These are phyloP conservation scores for Tachyglossus aculeatus DNA, from an alignment of 2,797 vertebrate genomes.

Conservation along the genomic window DNA sequence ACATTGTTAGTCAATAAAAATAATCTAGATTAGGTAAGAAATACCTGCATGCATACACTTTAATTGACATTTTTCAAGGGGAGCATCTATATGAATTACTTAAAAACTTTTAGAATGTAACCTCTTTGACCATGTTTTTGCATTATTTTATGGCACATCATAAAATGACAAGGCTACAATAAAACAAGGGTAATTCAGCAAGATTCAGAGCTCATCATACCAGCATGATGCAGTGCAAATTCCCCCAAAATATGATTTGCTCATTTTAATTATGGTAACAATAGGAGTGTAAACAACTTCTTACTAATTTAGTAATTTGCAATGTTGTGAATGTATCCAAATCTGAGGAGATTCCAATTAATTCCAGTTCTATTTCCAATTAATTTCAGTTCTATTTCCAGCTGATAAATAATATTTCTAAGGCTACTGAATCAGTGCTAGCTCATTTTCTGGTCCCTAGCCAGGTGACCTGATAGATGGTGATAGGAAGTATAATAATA, in stretches of 20 bases:
- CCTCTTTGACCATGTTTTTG: too few species aligned
- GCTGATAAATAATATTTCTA: slow-evolving; percentile 5
- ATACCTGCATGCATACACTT: too few species aligned
- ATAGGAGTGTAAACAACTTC: slow-evolving; percentile 9
- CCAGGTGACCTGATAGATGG: background rate
- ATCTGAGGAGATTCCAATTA: background rate
- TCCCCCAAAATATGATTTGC: slow-evolving; percentile 24
- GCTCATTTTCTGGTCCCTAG: too few species aligned
- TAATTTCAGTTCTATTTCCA: slow-evolving; percentile 6
- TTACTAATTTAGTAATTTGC: background rate
- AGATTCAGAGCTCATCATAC: too few species aligned
- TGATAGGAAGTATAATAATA: background rate
- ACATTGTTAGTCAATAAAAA: too few species aligned
- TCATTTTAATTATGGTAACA: slow-evolving; percentile 1
- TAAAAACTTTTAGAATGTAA: too few species aligned
- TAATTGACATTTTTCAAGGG: too few species aligned
- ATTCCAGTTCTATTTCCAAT: background rate
- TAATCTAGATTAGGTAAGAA: too few species aligned
- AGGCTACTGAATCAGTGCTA: slow-evolving; percentile 3
- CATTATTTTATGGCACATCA: background rate
- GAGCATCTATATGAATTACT: too few species aligned
- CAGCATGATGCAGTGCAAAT: too few species aligned
- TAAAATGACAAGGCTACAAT: background rate
- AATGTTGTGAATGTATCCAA: background rate
- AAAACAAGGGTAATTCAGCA: background rate